These are phyloP conservation scores for Fragum fragum DNA, from an alignment of 2,888 invertebrate species.

Conservation along the genomic window DNA sequence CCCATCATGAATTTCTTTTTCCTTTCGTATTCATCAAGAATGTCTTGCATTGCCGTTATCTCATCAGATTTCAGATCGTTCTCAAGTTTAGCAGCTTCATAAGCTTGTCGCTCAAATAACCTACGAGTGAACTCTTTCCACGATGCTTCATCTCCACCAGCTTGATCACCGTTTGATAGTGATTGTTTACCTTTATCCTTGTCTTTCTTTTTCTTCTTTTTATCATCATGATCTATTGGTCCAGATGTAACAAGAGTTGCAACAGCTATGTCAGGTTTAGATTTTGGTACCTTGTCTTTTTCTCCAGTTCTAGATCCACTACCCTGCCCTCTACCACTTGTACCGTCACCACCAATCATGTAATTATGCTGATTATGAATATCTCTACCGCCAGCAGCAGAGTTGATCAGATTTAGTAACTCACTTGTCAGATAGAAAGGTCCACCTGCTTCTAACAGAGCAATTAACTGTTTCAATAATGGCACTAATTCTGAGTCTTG, in stretches of 20 bases:
- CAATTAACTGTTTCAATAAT: conserved; percentile 83
- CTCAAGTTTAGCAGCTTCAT: conserved; percentile 84
- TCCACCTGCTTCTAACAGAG: conserved; percentile 83
- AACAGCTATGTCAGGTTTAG: conserved; percentile 32
- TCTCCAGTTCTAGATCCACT: neutral
- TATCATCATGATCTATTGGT: conserved; percentile 24
- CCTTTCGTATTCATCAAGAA: conserved; percentile 78
- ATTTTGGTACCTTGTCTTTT: conserved; percentile 33
- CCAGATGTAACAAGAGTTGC: conserved; percentile 50
- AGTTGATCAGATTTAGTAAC: conserved; percentile 78
- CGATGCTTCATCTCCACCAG: conserved; percentile 31
- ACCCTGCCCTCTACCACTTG: conserved; percentile 25
- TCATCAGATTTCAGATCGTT: conserved; percentile 81
- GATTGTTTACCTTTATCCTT: conserved; percentile 31
- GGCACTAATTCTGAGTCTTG: conserved; percentile 83
- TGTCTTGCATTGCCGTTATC: conserved; percentile 77
- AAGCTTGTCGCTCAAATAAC: conserved; percentile 84
- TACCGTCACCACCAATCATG: conserved; percentile 64
- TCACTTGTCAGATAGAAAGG: conserved; percentile 83
- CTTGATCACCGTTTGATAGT: conserved; percentile 10
- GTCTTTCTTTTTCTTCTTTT: conserved; percentile 51
- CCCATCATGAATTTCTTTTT: conserved; percentile 78
- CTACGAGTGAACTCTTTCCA: conserved; percentile 74
- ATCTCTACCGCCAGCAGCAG: conserved; percentile 64
- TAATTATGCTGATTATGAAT: conserved; percentile 71